A percentile compares a stretch with the other conserved stretches of the same genome.
Evolutionary conservation across 1,140 invertebrate genomes (phyloP).

Genomic region (Drosophila pallidifrons): DNA sequence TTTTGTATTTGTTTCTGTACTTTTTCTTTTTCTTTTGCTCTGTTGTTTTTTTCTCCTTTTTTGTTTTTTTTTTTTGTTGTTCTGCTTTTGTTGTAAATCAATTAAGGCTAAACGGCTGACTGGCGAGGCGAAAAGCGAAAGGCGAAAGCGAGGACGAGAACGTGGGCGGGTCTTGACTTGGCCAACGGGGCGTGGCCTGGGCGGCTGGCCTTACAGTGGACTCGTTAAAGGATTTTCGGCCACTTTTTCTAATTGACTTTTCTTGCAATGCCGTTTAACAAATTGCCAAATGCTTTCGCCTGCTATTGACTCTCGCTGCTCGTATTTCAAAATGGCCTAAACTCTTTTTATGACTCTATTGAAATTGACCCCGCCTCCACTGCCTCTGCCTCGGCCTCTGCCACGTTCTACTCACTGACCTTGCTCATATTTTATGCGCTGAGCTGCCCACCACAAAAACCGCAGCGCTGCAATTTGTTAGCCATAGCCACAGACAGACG

Average conservation of each 20-base stretch:
- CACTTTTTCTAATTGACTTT: slow-evolving; percentile 55
- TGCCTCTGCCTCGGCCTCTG: background rate
- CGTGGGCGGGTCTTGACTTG: too few relatives aligned
- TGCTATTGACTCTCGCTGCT: slow-evolving; percentile 33
- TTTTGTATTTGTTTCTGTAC: slow-evolving; percentile 56
- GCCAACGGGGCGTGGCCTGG: background rate
- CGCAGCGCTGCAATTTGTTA: slow-evolving; percentile 51
- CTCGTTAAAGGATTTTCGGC: slow-evolving; percentile 36
- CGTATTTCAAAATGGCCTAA: slow-evolving; percentile 56
- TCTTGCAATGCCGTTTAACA: slow-evolving; percentile 47
- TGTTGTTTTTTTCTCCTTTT: background rate
- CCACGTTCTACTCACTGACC: slow-evolving; percentile 23
- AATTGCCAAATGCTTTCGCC: slow-evolving; percentile 48
- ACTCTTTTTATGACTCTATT: slow-evolving; percentile 60
- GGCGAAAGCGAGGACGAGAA: background rate
- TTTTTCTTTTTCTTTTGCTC: slow-evolving; percentile 22
- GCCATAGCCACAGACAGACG: slow-evolving; percentile 30
- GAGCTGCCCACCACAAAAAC: slow-evolving; percentile 47
- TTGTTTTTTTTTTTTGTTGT: background rate
- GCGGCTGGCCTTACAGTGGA: slow-evolving; percentile 1
- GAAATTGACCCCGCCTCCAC: slow-evolving; percentile 28
- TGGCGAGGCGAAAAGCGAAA: background rate
- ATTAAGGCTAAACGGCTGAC: slow-evolving; percentile 43
- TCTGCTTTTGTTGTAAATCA: slow-evolving; percentile 47
- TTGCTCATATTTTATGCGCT: slow-evolving; percentile 56